Conservation (phyloP, 2,888 invertebrate genomes). For the Maniola hyperantus region DNA sequence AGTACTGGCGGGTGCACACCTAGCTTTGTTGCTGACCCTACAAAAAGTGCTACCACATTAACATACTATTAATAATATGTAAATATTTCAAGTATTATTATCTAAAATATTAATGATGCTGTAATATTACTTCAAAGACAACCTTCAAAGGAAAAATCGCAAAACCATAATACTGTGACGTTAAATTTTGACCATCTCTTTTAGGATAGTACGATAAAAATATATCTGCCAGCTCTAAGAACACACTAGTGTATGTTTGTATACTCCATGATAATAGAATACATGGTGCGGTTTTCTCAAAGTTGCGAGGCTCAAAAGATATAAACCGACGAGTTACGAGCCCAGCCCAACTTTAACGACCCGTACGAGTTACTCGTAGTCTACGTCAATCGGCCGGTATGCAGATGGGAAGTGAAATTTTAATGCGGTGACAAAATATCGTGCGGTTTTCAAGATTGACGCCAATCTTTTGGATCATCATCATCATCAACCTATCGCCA, state of each 20-base stretch:
- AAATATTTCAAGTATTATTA: no score
- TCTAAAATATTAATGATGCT: no score
- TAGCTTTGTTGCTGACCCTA: no score
- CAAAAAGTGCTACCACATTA: no score
- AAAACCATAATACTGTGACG: no score
- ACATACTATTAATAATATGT: no score
- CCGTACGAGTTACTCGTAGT: constrained; percentile 32
- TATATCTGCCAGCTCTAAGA: constrained; percentile 9
- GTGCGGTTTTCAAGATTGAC: constrained; percentile 11
- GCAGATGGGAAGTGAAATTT: constrained; percentile 36
- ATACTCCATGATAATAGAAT: constrained; percentile 47
- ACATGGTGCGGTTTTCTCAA: constrained; percentile 46
- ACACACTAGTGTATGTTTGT: constrained; percentile 1
- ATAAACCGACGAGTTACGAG: constrained; percentile 57
- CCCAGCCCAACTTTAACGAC: constrained; percentile 45
- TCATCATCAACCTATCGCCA: no score
- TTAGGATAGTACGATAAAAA: neutral
- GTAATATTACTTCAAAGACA: no score
- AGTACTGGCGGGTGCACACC: no score
- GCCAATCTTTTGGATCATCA: neutral
- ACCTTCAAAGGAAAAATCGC: no score
- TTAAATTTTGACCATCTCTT: no score
- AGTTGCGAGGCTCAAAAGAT: constrained; percentile 51
- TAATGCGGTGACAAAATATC: constrained; percentile 37
- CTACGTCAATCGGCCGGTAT: constrained; percentile 47